phyloP scores from a whole-genome alignment of 2,888 invertebrate genomes.

The Sarcophaga caerulescens region DNA sequence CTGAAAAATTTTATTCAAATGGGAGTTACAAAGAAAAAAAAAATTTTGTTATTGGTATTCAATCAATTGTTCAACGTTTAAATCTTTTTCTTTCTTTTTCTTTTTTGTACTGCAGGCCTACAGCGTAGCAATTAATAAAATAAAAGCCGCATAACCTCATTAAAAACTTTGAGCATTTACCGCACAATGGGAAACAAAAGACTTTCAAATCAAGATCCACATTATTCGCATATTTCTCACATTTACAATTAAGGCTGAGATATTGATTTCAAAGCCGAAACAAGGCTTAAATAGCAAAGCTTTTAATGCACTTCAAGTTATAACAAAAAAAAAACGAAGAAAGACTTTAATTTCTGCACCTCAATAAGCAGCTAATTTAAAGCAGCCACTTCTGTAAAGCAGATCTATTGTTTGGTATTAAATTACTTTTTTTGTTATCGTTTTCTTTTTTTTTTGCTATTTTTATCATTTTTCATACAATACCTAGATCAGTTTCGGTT shows the following conservation, averaged over 20 bases:
- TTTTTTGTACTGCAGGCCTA: too few species aligned
- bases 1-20: too few species aligned
- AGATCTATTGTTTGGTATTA: constrained; percentile 7
- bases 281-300: background rate
- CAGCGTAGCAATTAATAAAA: background rate
- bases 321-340: background rate
- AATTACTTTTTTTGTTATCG: background rate
- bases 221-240: constrained; percentile 32
- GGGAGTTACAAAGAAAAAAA: too few species aligned
- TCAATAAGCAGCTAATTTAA: constrained; percentile 18
- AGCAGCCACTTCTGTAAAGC: constrained; percentile 34
- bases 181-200: too few species aligned
- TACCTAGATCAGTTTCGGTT: constrained; percentile 1
- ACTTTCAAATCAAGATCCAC: background rate
- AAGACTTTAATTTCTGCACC: background rate
- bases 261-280: constrained; percentile 25
- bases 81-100: too few species aligned
- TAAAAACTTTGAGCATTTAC: too few species aligned
- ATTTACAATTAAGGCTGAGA: constrained; percentile 1
- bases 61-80: too few species aligned
- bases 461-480: constrained; percentile 11
- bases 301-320: constrained; percentile 4
- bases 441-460: background rate
- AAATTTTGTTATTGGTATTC: too few species aligned
- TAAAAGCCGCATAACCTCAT: background rate